Evolutionary conservation across 2,888 invertebrate genomes (phyloP).

Genomic region (Cephus rjabovi): DNA sequence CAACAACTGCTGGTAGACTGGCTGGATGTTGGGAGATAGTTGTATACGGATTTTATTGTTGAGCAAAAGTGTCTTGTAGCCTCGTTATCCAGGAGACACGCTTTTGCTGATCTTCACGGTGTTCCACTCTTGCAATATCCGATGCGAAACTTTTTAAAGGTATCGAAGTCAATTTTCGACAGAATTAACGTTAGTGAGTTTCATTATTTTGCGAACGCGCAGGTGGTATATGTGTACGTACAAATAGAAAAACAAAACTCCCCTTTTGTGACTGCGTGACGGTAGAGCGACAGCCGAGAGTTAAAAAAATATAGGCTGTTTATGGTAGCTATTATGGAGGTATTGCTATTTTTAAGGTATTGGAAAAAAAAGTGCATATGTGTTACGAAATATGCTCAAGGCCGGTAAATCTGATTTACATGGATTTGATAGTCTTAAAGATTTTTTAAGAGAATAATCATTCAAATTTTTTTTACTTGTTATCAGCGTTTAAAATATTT

Average conservation of each 20-base stretch:
- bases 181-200: background rate
- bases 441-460: slow-evolving; percentile 2
- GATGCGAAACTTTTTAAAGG: background rate
- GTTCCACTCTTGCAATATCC: background rate
- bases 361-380: slow-evolving; percentile 1
- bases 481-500: background rate
- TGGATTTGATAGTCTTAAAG: slow-evolving; percentile 4
- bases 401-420: slow-evolving; percentile 13
- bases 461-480: background rate
- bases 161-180: background rate
- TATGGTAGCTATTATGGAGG: background rate
- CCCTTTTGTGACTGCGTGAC: background rate
- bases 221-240: background rate
- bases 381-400: slow-evolving; percentile 9
- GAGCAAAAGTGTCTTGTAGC: background rate
- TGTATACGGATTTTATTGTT: background rate
- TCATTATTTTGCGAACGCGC: background rate
- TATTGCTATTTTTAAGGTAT: background rate
- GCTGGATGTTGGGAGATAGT: background rate
- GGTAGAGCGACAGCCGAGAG: background rate
- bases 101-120: background rate
- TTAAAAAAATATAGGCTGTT: background rate
- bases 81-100: background rate
- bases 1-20: background rate
- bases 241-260: background rate